phyloP scores from a whole-genome alignment of 2,797 vertebrate species.

The Chlorospingus flavigularis region DNA sequence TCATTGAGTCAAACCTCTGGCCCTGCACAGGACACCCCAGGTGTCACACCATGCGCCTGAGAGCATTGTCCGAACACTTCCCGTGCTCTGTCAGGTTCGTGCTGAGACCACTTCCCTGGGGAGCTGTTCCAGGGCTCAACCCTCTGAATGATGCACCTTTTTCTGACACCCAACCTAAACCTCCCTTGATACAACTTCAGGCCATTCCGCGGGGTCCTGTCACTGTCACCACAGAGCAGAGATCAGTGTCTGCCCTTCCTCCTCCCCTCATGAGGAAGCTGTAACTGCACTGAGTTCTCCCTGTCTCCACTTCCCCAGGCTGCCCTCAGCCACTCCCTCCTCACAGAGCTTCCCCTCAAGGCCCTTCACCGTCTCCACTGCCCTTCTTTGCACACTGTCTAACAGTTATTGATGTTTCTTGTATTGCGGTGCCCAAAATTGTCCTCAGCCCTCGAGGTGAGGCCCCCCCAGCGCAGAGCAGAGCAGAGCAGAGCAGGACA shows the following conservation, averaged over 20 bases:
- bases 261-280: rapidly evolving
- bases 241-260: neutral
- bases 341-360: neutral
- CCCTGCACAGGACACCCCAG: neutral
- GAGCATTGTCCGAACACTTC: rapidly evolving
- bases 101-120: neutral
- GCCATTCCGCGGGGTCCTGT: neutral
- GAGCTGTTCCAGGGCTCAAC: neutral
- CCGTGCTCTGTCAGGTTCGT: neutral
- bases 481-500: neutral
- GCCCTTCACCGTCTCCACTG: too few species aligned
- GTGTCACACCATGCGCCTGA: rapidly evolving
- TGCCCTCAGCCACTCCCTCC: neutral
- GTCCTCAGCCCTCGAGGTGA: neutral
- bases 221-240: rapidly evolving
- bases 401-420: neutral
- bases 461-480: neutral
- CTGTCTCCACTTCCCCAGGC: neutral
- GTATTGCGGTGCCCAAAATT: neutral
- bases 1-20: too few species aligned
- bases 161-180: neutral
- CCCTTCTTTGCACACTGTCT: neutral
- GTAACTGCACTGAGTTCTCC: neutral
- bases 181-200: neutral
- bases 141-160: rapidly evolving